Evolutionary conservation across 37 sponge, comb jelly and placozoan species (phyloP).

Genomic region (Ianthella basta): DNA sequence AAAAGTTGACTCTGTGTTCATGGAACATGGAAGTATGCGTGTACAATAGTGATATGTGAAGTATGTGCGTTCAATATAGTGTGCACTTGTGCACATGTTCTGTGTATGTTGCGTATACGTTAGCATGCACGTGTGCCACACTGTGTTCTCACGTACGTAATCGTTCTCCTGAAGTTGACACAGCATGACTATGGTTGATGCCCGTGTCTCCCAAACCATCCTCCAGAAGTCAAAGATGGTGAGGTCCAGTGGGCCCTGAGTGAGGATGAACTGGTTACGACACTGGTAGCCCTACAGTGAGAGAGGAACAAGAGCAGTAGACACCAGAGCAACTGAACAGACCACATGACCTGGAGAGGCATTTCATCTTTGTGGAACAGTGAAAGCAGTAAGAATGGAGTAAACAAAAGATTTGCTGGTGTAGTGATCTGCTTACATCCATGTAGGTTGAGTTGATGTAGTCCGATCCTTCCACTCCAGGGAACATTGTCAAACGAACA

Average conservation of each 20-base stretch:
- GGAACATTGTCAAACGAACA: conserved; percentile 63
- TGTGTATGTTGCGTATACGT: neutral
- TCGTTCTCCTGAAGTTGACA: conserved; percentile 70
- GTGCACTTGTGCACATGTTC: no score
- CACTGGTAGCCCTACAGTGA: conserved; percentile 70
- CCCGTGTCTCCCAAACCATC: conserved; percentile 89
- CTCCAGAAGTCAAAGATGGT: conserved; percentile 89
- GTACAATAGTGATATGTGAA: no score
- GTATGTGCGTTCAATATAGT: no score
- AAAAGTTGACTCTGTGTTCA: no score
- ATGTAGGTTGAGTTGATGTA: conserved; percentile 80
- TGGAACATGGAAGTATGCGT: no score
- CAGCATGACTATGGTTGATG: conserved; percentile 73
- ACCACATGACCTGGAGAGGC: neutral
- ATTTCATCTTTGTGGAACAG: neutral
- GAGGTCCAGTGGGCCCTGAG: conserved; percentile 75
- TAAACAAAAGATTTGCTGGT: no score
- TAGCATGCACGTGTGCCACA: neutral
- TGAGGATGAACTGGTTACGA: conserved; percentile 76
- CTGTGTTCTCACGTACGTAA: neutral
- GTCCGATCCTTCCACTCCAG: conserved; percentile 74
- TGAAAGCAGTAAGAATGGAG: neutral
- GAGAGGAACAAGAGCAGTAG: neutral
- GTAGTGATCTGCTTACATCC: conserved; percentile 47
- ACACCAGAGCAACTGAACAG: neutral